Evolutionary conservation across 2,797 vertebrate genomes (phyloP), one percentile per base, ranked within the genome.

Genomic region (Paratrypauchen microcephalus): DNA sequence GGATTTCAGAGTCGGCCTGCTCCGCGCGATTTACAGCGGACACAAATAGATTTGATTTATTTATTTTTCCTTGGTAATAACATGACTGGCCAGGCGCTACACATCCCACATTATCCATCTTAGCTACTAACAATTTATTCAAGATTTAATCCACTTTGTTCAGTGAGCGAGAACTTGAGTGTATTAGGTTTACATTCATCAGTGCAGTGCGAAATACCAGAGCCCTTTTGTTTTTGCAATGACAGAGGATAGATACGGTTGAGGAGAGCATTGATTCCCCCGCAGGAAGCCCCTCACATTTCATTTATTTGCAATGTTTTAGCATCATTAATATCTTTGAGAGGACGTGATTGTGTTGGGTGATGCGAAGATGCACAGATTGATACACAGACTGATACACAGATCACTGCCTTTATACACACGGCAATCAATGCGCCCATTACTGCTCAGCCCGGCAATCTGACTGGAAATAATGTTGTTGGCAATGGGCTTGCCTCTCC

Each of bases 281-380:
- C 0, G 55, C 50, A 47, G 30, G 52, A 67, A 71, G 54, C 71
- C 70, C 61, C 74, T 73, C 39, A 66, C 21, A 50, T 77, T 74
- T 76, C 41, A 74, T 81, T 69, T 70, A 70, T 76, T 58, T 80
- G 59, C 47, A 28, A 11, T 58, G 60, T 69, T 76, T 73, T 79
- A 55, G 28, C 63, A 62, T 62, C 65, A 77, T 80, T 78, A 70
- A 78, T 77, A 73, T 72, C 23, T 73, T 36, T 30, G 77, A 68
- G 36, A 36, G 52, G 32, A 60, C 23, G 9, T 56, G 70, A 75
- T 47, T 81, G 70, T 71, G 69, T 67, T 82, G 60, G 54, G 74
- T 77, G 71, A 72, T 72, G 45, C 64, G 69, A 36, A 66, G 41
- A 56, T 4, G 23, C 58, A 13, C 50, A 57, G 58, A 68, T 47